Evolutionary conservation across 1,140 invertebrate genomes (phyloP).

Genomic region (Pinna nobilis): DNA sequence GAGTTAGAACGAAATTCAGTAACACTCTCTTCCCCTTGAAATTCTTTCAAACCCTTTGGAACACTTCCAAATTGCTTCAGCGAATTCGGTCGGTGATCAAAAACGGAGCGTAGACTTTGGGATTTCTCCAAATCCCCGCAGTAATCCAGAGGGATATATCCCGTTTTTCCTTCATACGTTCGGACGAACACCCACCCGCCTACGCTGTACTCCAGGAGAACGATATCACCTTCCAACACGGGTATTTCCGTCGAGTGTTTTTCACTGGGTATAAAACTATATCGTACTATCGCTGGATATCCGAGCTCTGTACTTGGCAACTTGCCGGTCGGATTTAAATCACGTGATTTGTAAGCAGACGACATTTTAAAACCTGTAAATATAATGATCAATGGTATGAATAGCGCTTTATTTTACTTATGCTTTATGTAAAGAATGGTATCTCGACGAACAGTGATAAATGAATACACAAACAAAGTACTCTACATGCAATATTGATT

Average conservation of each 20-base stretch:
- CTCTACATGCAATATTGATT: background rate
- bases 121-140: constrained; percentile 26
- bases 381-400: constrained; percentile 21
- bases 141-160: constrained; percentile 31
- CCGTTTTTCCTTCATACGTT: constrained; percentile 35
- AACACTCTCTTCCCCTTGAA: background rate
- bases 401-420: constrained; percentile 28
- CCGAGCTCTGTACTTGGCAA: constrained; percentile 31
- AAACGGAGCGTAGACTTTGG: constrained; percentile 14
- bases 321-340: constrained; percentile 31
- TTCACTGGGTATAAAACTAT: constrained; percentile 27
- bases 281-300: constrained; percentile 31
- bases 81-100: too few relatives aligned
- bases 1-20: background rate
- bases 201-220: constrained; percentile 29
- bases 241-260: constrained; percentile 30
- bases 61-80: too few relatives aligned
- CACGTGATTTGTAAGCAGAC: constrained; percentile 40
- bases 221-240: constrained; percentile 36
- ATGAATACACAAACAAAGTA: constrained; percentile 29
- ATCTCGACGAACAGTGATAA: constrained; percentile 5
- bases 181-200: constrained; percentile 34
- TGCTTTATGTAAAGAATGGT: constrained; percentile 16
- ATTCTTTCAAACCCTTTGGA: background rate
- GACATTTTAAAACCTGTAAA: constrained; percentile 36